A percentile compares a stretch with the other conserved stretches of the same genome.
Conservation (phyloP, 2,113 vertebrate genomes). For the Boleophthalmus pectinirostris region DNA sequence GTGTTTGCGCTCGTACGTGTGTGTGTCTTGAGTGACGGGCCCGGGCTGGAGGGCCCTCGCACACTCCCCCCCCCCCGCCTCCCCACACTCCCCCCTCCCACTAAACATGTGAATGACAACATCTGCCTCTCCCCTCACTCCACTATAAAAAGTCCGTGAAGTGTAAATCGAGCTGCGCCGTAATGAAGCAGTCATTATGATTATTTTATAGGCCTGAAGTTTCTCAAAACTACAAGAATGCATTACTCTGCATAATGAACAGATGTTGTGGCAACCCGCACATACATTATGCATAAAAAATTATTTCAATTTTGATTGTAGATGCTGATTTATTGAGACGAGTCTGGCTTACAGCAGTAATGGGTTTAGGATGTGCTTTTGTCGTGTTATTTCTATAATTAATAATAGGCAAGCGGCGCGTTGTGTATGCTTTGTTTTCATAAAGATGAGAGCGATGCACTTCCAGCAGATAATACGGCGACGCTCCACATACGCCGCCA, state of each 20-base stretch:
- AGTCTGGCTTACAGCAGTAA: conserved; percentile 92
- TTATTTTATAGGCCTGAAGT: conserved; percentile 89
- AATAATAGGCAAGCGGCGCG: conserved; percentile 84
- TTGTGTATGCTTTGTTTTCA: conserved; percentile 81
- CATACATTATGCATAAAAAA: conserved; percentile 97
- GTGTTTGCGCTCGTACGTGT: not conserved
- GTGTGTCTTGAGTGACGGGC: conserved; percentile 48
- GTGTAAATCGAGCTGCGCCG: conserved; percentile 78
- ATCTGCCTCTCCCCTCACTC: conserved; percentile 76
- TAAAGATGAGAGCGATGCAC: conserved; percentile 76
- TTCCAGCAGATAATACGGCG: conserved; percentile 74
- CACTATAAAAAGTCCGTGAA: conserved; percentile 78
- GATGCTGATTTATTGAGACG: conserved; percentile 97
- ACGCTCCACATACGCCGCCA: conserved; percentile 69
- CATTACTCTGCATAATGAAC: conserved; percentile 94
- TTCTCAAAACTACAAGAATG: conserved; percentile 96
- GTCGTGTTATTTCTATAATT: conserved; percentile 93
- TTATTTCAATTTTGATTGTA: conserved; percentile 97
- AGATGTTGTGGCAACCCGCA: conserved; percentile 96
- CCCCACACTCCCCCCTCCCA: conserved; percentile 21
- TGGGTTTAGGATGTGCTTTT: conserved; percentile 95
- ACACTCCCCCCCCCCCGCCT: conserved; percentile 49
- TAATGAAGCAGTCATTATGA: conserved; percentile 88
- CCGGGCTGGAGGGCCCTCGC: conserved; percentile 34
- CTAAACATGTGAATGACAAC: conserved; percentile 54